Evolutionary conservation across 2,888 invertebrate species (phyloP).

Genomic region (Pteria penguin): DNA sequence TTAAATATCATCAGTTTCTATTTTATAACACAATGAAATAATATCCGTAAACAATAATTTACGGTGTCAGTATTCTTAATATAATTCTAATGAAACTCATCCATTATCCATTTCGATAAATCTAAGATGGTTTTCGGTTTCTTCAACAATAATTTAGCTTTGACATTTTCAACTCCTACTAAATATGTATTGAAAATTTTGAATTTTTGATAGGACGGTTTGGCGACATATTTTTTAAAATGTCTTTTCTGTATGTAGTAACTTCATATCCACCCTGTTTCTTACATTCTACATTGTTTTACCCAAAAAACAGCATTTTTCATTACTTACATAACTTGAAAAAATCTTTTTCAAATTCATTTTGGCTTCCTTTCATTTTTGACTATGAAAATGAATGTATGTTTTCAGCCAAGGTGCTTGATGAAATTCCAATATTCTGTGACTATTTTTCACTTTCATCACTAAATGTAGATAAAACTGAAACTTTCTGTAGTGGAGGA

Average conservation of each 20-base stretch:
- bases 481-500: slow-evolving; percentile 73
- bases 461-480: slow-evolving; percentile 64
- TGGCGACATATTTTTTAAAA: not conserved
- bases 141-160: not conserved
- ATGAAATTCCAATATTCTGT: slow-evolving; percentile 70
- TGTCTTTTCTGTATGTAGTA: slow-evolving; percentile 10
- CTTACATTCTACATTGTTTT: slow-evolving; percentile 20
- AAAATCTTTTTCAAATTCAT: slow-evolving; percentile 77
- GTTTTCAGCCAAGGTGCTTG: slow-evolving; percentile 71
- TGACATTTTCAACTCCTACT: not conserved
- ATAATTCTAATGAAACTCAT: no score
- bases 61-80: no score
- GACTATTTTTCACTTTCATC: slow-evolving; percentile 61
- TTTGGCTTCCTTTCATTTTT: slow-evolving; percentile 60
- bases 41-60: not conserved
- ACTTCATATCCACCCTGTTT: slow-evolving; percentile 2
- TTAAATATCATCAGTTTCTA: slow-evolving; percentile 15
- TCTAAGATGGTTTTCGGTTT: no score
- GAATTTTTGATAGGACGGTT: no score
- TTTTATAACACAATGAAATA: slow-evolving; percentile 23
- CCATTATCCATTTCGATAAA: no score
- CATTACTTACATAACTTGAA: slow-evolving; percentile 56
- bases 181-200: not conserved
- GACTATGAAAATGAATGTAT: slow-evolving; percentile 70
- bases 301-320: slow-evolving; percentile 57